Conservation (phyloP, 2,797 vertebrate genomes). For the Myotis pilosus region DNA sequence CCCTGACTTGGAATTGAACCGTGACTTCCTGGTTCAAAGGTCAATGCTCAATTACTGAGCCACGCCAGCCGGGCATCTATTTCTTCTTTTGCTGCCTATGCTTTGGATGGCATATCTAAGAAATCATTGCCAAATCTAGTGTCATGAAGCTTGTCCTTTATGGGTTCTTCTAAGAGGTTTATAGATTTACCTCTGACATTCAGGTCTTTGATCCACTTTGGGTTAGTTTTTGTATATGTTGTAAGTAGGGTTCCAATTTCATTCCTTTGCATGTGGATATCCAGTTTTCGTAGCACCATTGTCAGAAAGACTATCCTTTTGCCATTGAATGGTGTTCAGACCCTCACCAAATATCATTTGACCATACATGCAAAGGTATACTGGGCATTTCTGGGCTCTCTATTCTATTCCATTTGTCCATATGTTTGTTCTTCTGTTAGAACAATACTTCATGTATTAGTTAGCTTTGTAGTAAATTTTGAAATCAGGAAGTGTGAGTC, state of each 20-base stretch:
- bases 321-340: not conserved
- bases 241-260: not conserved
- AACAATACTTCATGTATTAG: not conserved
- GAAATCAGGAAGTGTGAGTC: not conserved
- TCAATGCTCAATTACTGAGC: too few relatives aligned
- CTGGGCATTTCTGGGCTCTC: not conserved
- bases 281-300: not conserved
- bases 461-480: not conserved
- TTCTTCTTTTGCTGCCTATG: not conserved
- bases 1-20: too few relatives aligned
- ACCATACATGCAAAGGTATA: not conserved
- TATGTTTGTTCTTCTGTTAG: not conserved
- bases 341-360: not conserved
- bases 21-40: too few relatives aligned
- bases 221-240: not conserved
- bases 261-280: not conserved
- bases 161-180: not conserved
- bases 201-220: not conserved
- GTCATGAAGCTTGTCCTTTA: not conserved
- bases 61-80: not conserved
- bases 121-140: not conserved
- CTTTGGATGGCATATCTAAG: not conserved
- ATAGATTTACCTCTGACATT: not conserved
- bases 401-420: not conserved
- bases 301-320: not conserved